Percentiles rank a stretch among this genome's conserved stretches.
phyloP scores from a whole-genome alignment of 2,113 vertebrate species.

The Oreochromis tanganicae region DNA sequence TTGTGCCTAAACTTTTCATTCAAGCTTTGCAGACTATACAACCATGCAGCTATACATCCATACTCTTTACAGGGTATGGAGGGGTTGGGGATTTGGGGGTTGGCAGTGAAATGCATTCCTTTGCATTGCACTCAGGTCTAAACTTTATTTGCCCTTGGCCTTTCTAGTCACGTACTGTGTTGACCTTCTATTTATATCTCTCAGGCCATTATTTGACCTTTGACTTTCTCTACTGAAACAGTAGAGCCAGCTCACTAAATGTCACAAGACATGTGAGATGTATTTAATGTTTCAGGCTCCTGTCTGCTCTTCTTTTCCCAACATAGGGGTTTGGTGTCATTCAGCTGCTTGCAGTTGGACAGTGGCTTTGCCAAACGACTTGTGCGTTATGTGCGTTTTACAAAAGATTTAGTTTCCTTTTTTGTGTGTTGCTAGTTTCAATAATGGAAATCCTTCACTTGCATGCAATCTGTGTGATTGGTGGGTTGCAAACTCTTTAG shows the following conservation, averaged over 20 bases:
- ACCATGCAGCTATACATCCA: background rate
- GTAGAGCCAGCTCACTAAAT: conserved; percentile 76
- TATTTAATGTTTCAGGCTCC: conserved; percentile 46
- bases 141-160: conserved; percentile 70
- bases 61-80: background rate
- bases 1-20: background rate
- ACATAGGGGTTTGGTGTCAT: background rate
- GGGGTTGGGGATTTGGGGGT: background rate
- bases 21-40: background rate
- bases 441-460: background rate
- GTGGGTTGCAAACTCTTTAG: background rate
- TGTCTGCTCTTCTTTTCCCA: conserved; percentile 29
- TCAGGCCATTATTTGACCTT: conserved; percentile 65
- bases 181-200: conserved; percentile 80
- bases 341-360: background rate
- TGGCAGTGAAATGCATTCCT: conserved; percentile 54
- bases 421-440: background rate
- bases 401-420: background rate
- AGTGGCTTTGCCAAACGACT: background rate
- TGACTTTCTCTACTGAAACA: conserved; percentile 79
- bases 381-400: background rate
- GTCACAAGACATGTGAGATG: conserved; percentile 74
- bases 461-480: background rate
- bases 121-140: conserved; percentile 42
- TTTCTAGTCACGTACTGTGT: conserved; percentile 57